These are phyloP conservation scores for Allacma fusca DNA, from an alignment of 2,888 invertebrate genomes.

Conservation along the genomic window DNA sequence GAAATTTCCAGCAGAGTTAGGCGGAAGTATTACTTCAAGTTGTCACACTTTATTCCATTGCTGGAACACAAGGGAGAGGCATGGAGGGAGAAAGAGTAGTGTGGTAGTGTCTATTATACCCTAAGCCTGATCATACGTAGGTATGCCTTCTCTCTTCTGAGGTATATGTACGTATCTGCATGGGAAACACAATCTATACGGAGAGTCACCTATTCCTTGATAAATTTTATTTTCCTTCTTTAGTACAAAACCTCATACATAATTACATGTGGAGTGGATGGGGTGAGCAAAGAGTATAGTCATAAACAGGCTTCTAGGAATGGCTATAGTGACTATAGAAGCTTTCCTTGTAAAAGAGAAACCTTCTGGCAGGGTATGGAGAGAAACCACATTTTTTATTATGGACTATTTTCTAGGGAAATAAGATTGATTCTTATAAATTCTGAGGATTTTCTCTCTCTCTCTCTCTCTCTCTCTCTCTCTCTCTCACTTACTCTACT, in stretches of 20 bases:
- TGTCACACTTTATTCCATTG: slow-evolving; percentile 36
- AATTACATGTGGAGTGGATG: too few relatives aligned
- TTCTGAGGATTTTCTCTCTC: neutral
- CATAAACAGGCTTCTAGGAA: too few relatives aligned
- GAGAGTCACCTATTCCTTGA: neutral
- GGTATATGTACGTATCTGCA: neutral
- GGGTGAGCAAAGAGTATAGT: too few relatives aligned
- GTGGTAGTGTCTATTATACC: neutral
- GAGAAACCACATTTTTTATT: too few relatives aligned
- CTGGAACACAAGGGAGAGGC: slow-evolving; percentile 2
- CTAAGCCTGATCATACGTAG: too few relatives aligned
- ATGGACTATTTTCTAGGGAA: neutral
- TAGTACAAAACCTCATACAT: too few relatives aligned
- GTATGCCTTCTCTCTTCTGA: neutral
- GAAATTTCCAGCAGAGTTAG: slow-evolving; percentile 41
- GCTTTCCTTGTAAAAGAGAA: too few relatives aligned
- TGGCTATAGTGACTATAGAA: too few relatives aligned
- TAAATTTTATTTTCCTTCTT: slow-evolving; percentile 9
- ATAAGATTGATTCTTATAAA: slow-evolving; percentile 24
- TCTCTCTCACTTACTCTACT: too few relatives aligned
- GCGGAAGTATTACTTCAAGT: slow-evolving; percentile 44
- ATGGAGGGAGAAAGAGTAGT: neutral
- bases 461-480: neutral
- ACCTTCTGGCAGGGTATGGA: too few relatives aligned
- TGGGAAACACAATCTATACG: neutral